Evolutionary conservation across 2,113 vertebrate genomes (phyloP), one percentile per base, ranked within the genome.

Genomic region (Dolichallabes microphthalmus): DNA sequence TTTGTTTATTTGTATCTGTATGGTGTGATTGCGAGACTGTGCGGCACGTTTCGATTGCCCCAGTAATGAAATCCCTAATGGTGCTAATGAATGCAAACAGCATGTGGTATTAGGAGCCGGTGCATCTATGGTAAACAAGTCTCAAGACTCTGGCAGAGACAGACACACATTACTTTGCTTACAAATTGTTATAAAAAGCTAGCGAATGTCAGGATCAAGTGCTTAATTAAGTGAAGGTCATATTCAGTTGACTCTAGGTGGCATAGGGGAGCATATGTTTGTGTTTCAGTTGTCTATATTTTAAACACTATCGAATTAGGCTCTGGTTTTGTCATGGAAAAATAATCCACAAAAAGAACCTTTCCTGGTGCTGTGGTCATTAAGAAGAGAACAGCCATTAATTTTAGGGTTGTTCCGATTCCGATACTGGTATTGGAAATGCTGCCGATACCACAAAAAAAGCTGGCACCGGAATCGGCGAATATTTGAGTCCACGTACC

Each of bases 1-100:
- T 73, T 35, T 58, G 78, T 45, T 35, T 74, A 69, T 50, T 15
- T 74, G 13, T 71, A 13, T 74, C 52, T 74, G 25, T 60, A 57
- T 60, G 63, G 63, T 85, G 52, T 32, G 8, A 39, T 32, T 68
- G 35, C n/a, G 19, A 22, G 32, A 39, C n/a, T 80, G 66, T 61
- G 64, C 61, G 84, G 55, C 35, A 8, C 52, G 58, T 69, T 68
- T 68, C 32, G 64, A 79, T 80, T 68, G 53, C 30, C 25, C 66
- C 55, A 50, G 80, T 87, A 87, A 87, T 87, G 60, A 84, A 84
- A 80, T 75, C 58, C 35, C 86, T 87, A 84, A 87, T 84, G 76
- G 68, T 80, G 55, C 64, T 80, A 84, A 87, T 84, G 82, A 87
- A 87, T 87, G 86, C 60, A 84, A 87, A 80, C 86, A 80, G 76